Conservation (phyloP, 2,888 invertebrate species). For the Zhuqinia jingwanae region DNA sequence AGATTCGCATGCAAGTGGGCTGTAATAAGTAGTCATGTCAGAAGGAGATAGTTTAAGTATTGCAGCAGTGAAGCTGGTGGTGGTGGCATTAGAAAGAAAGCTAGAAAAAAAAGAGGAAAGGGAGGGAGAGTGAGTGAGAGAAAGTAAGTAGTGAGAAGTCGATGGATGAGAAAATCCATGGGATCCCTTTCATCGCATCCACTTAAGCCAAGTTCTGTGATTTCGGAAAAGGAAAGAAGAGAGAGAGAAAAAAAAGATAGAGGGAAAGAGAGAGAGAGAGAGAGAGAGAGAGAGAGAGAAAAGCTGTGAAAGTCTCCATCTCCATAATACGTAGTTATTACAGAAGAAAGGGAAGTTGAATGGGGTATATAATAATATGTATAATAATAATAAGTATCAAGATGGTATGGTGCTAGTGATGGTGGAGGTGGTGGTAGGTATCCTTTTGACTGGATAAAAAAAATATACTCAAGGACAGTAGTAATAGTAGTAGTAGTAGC, state of each 20-base stretch:
- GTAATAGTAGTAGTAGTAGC: conserved; percentile 3
- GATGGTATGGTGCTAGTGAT: background rate
- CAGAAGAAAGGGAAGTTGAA: background rate
- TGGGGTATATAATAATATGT: conserved; percentile 34
- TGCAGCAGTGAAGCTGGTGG: too few species aligned
- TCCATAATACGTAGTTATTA: conserved; percentile 46
- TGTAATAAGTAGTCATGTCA: conserved; percentile 55
- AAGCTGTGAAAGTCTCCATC: conserved; percentile 53
- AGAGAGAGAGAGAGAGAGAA: background rate
- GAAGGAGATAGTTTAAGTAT: too few species aligned
- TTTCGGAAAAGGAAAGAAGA: conserved; percentile 36
- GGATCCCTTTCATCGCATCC: conserved; percentile 72
- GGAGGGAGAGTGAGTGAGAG: conserved; percentile 12
- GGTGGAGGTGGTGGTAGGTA: background rate
- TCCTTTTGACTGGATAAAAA: conserved; percentile 23
- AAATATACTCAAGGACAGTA: conserved; percentile 40
- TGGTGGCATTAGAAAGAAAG: conserved; percentile 20
- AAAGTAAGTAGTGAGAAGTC: conserved; percentile 54
- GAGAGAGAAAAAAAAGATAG: background rate
- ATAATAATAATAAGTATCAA: conserved; percentile 33
- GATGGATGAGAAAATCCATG: conserved; percentile 70
- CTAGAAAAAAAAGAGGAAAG: conserved; percentile 15
- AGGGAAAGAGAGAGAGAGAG: background rate
- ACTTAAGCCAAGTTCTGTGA: conserved; percentile 70
- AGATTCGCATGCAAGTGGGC: conserved; percentile 71